A percentile compares a stretch with the other conserved stretches of the same genome.
Conservation (phyloP, 2,113 vertebrate genomes). For the Tachysurus vachellii region DNA sequence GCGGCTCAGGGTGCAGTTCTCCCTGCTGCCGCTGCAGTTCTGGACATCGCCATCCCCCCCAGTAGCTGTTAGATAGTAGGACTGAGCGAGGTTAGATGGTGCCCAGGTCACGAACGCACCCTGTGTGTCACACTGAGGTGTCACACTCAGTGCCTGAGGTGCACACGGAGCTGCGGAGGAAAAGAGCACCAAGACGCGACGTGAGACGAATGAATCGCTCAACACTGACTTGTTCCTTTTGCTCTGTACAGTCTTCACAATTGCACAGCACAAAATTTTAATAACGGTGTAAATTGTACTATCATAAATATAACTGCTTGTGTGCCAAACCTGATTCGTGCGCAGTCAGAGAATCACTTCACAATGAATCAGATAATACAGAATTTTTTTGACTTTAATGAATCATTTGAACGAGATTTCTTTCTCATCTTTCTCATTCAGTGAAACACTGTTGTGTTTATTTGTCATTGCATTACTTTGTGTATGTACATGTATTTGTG, state of each 20-base stretch:
- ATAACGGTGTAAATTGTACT: neutral
- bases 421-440: neutral
- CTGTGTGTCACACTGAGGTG: conserved; percentile 51
- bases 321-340: neutral
- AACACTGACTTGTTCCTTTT: neutral
- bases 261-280: neutral
- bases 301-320: neutral
- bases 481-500: conserved; percentile 8
- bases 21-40: conserved; percentile 55
- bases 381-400: neutral
- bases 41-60: conserved; percentile 56
- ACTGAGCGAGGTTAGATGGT: conserved; percentile 59
- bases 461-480: neutral
- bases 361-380: neutral
- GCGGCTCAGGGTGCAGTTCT: conserved; percentile 63
- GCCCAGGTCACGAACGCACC: conserved; percentile 63
- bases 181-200: neutral
- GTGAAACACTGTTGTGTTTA: neutral
- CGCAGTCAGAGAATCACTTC: neutral
- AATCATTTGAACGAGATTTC: neutral
- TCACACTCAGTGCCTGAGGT: conserved; percentile 60
- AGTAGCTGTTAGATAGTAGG: conserved; percentile 64
- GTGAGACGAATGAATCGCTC: neutral
- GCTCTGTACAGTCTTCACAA: neutral
- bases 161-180: conserved; percentile 69